Evolutionary conservation across 1,140 invertebrate species (phyloP), one percentile per base, ranked within the genome.

Genomic region (Ceratitis capitata): DNA sequence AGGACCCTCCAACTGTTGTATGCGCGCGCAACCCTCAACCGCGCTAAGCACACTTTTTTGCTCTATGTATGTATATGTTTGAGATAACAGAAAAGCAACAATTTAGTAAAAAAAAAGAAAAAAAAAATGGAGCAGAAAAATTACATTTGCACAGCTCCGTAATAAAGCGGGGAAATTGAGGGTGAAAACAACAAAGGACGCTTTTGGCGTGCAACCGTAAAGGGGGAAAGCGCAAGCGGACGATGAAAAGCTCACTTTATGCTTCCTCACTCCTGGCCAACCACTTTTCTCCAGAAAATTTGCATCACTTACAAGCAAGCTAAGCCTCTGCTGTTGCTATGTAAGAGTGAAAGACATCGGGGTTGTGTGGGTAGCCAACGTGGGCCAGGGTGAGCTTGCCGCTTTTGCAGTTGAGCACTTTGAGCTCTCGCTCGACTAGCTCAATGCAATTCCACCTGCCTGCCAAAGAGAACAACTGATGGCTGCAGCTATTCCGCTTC

Each of bases 361-460:
- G 26, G 56, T n/a, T 2, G 58, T 26, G 39, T 45, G 69, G 69
- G n/a, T n/a, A n/a, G n/a, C n/a, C n/a, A n/a, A 26, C 5, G 39
- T 45, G 69, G 69, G n/a, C 69, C n/a, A 78, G 69, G 7, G 69
- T 26, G n/a, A 78, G 69, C 39, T 23, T 3, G 42, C 39, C 39
- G 39, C 64, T 78, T 42, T 39, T 45, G 69, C 69, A 23, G 42
- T 78, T 78, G 69, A 78, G 42, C 42, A 45, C 69, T 78, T 78
- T 78, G 42, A 26, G 10, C n/a, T 12, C 19, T 45, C n/a, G 42
- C 69, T 78, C 45, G 69, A 78, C 69, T 78, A 26, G 39, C 69
- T 78, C 42, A 78, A 16, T 78, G 69, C n/a, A 45, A 78, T 45
- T 78, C 69, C 64, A 74, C n/a, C 64, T 74, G 64, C 35, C 35